Conservation (phyloP, 1,140 invertebrate species). For the Monomorium pharaonis region DNA sequence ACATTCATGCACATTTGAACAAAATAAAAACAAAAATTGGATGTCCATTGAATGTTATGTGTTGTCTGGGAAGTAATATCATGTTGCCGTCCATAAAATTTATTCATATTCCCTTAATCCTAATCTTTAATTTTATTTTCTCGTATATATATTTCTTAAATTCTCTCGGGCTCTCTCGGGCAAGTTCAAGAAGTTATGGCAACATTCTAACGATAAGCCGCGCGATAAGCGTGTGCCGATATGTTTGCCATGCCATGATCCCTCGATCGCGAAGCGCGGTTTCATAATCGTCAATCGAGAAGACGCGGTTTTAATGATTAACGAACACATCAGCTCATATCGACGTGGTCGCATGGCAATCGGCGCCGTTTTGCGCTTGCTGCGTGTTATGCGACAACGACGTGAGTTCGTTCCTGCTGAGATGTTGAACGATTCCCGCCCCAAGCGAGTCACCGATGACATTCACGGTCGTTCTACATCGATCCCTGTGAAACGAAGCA, state of each 20-base stretch:
- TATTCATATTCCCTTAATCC: slow-evolving; percentile 2
- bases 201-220: slow-evolving; percentile 7
- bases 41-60: too few relatives aligned
- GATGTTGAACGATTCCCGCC: slow-evolving; percentile 93
- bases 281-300: not conserved
- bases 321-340: slow-evolving; percentile 75
- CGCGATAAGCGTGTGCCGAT: slow-evolving; percentile 9
- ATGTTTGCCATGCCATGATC: not conserved
- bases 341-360: slow-evolving; percentile 80
- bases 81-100: not conserved
- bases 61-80: slow-evolving; percentile 30
- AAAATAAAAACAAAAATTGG: too few relatives aligned
- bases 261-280: not conserved
- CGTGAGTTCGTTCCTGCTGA: slow-evolving; percentile 90
- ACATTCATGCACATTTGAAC: too few relatives aligned
- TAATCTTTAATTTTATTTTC: slow-evolving; percentile 17
- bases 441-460: slow-evolving; percentile 95
- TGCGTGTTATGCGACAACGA: slow-evolving; percentile 72
- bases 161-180: not conserved
- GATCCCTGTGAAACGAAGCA: slow-evolving; percentile 88
- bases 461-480: slow-evolving; percentile 95
- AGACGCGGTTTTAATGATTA: not conserved
- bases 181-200: not conserved
- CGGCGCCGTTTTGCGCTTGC: slow-evolving; percentile 75
- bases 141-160: slow-evolving; percentile 26